phyloP scores from a whole-genome alignment of 2,888 invertebrate species.

The Cephus runcator region DNA sequence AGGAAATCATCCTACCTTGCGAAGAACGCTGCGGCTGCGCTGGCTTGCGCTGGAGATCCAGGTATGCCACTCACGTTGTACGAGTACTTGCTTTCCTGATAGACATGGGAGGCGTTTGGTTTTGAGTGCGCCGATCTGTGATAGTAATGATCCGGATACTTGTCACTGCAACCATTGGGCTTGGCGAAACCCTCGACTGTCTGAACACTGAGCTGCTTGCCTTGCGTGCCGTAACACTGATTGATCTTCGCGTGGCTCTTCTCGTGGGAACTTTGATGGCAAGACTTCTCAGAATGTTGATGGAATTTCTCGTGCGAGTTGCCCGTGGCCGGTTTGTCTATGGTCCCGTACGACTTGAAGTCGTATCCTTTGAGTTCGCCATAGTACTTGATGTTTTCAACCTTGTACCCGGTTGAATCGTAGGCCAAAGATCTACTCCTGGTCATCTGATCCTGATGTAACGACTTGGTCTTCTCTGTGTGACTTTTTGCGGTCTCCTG shows the following conservation, averaged over 20 bases:
- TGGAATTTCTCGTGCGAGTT: constrained; percentile 53
- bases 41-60: constrained; percentile 68
- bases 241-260: constrained; percentile 49
- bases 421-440: constrained; percentile 28
- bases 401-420: constrained; percentile 44
- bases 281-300: constrained; percentile 33
- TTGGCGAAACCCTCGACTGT: constrained; percentile 15
- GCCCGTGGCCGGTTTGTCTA: constrained; percentile 45
- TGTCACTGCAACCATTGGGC: constrained; percentile 42
- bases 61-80: constrained; percentile 69
- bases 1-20: constrained; percentile 66
- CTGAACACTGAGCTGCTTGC: background rate
- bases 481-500: background rate
- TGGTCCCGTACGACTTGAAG: constrained; percentile 56
- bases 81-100: constrained; percentile 68
- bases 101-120: constrained; percentile 51
- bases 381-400: constrained; percentile 58
- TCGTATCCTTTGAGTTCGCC: constrained; percentile 59
- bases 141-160: constrained; percentile 54
- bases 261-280: constrained; percentile 27
- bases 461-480: constrained; percentile 48
- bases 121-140: constrained; percentile 52
- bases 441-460: constrained; percentile 30
- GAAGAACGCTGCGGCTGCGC: constrained; percentile 72
- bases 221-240: constrained; percentile 39